Base-by-base conservation (phyloP, 2,113 vertebrate genomes). In the Syngnathus scovelli region DNA sequence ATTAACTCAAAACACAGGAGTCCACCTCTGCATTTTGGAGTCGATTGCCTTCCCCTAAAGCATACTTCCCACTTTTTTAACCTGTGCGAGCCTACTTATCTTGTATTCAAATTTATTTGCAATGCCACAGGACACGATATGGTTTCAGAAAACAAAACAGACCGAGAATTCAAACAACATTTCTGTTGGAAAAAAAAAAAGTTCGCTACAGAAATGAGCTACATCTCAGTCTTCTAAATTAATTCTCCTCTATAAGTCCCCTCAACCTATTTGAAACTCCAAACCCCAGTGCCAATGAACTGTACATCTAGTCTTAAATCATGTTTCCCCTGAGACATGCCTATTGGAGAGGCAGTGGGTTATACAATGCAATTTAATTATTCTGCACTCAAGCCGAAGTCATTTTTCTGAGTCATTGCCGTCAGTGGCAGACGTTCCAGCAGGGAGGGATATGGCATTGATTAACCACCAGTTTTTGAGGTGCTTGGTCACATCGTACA, bases 371-470 rank as follows among this genome's bases (percentile, higher is more conserved):
- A 51, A 66, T 62, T 62, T 44, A 62, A 62, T 62, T 62, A 62
- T 27, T 21, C 61, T 44, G 39, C 61, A 62, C 61, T 62, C 61
- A 62, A 62, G 44, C 21, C 12, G 4, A 62, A 62, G 61, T 44
- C 61, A 43, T 44, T 46, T 44, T 44, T 62, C 41, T 62, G 21
- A 62, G 78, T 36, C 74, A 77, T 59, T 66, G 44, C 70, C 68
- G 48, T 64, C 60, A 61, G 67, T 1, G 43, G 43, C 59, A 65
- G 69, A 67, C 16, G 23, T 56, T 77, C 41, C 43, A 37, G 33
- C 69, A 65, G 56, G 3, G 15, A 48, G 27, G 21, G 51, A 19
- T 48, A 58, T 38, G 62, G 55, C 75, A 52, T 0, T 65, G 74
- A 80, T 73, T 54, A 70, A 78, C 54, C 44, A 39, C 41, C 39